Conservation (phyloP, 1,140 invertebrate genomes). For the Brachionus paranguensis region DNA sequence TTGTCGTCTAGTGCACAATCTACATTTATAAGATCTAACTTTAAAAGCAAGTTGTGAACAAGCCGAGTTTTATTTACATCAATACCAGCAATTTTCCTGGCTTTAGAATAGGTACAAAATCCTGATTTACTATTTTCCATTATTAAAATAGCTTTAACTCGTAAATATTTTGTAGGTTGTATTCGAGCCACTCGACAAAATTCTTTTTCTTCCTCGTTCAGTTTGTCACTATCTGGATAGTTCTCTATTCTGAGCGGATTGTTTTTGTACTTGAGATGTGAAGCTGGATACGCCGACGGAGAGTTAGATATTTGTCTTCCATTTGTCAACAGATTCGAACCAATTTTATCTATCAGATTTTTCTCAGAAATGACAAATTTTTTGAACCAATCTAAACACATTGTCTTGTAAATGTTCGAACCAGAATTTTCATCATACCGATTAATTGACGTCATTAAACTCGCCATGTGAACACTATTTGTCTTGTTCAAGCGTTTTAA, state of each 20-base stretch:
- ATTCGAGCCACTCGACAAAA: slow-evolving; percentile 26
- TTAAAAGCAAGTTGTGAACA: slow-evolving; percentile 7
- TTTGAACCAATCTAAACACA: slow-evolving; percentile 34
- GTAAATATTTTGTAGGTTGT: background rate
- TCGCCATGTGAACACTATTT: background rate
- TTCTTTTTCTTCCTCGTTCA: slow-evolving; percentile 29
- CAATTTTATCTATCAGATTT: background rate
- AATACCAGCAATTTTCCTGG: slow-evolving; percentile 35
- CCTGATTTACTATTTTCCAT: slow-evolving; percentile 1
- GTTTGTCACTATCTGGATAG: slow-evolving; percentile 32
- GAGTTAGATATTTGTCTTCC: slow-evolving; percentile 4
- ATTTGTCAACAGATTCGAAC: background rate
- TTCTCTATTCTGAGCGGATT: slow-evolving; percentile 31
- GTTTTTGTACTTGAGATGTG: background rate
- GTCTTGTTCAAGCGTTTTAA: slow-evolving; percentile 16
- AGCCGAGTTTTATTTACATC: slow-evolving; percentile 39
- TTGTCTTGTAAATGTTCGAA: background rate
- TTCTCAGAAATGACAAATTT: slow-evolving; percentile 26
- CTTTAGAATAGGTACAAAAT: slow-evolving; percentile 27
- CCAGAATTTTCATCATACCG: background rate
- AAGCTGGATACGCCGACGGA: background rate
- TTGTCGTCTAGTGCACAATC: background rate
- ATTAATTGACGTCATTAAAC: slow-evolving; percentile 13
- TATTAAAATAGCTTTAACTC: slow-evolving; percentile 25
- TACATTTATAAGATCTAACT: background rate